These are phyloP conservation scores for Drosophila prolongata DNA, from an alignment of 2,888 invertebrate genomes.

Conservation along the genomic window DNA sequence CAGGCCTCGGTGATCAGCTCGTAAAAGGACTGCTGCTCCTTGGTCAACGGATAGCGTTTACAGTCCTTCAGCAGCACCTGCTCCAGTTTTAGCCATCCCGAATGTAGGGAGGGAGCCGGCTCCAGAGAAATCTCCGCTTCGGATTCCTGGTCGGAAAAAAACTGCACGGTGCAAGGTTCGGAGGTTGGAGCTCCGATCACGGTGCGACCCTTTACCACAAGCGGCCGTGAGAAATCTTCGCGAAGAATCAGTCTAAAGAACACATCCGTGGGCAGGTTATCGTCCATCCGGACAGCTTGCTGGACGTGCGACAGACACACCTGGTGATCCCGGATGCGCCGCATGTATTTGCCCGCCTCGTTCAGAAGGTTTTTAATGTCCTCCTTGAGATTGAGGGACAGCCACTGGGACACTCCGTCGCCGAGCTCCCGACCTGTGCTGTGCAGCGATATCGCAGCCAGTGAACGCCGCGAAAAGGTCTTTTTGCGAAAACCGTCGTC, in stretches of 20 bases:
- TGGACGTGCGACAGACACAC: constrained; percentile 11
- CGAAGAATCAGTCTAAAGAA: neutral
- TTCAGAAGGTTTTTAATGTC: constrained; percentile 8
- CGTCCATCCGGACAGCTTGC: constrained; percentile 2
- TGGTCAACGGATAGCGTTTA: constrained; percentile 33
- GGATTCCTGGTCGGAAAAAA: neutral
- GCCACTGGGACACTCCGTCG: neutral
- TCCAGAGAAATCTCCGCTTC: neutral
- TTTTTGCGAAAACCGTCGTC: neutral
- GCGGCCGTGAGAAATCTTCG: no score
- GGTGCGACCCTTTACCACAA: no score
- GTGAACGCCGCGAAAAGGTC: neutral
- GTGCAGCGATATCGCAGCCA: constrained; percentile 1
- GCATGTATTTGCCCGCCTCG: constrained; percentile 18
- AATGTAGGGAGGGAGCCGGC: neutral
- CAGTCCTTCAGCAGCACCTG: constrained; percentile 27
- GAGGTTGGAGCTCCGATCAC: no score
- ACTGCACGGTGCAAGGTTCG: no score
- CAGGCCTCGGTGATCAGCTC: constrained; percentile 26
- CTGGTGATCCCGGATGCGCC: constrained; percentile 6
- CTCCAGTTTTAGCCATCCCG: constrained; percentile 31
- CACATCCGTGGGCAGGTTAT: neutral
- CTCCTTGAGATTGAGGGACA: neutral
- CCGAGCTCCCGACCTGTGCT: constrained; percentile 3
- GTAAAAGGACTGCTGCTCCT: constrained; percentile 44